Evolutionary conservation across 2,888 invertebrate species (phyloP).

Genomic region (Drosophila mimica): DNA sequence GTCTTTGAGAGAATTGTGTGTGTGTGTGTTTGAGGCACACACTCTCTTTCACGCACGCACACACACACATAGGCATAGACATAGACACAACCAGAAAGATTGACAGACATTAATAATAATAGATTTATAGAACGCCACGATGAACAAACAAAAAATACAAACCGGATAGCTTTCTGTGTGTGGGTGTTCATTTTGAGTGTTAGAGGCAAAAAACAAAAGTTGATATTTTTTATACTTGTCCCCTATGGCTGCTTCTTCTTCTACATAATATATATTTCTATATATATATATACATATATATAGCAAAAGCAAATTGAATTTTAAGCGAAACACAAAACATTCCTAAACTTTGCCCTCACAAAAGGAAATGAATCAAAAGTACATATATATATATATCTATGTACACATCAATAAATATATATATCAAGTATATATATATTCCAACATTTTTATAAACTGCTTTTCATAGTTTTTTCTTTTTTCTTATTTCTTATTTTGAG

Average conservation of each 20-base stretch:
- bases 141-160: slow-evolving; percentile 11
- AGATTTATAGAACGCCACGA: slow-evolving; percentile 35
- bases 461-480: slow-evolving; percentile 47
- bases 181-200: slow-evolving; percentile 43
- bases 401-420: slow-evolving; percentile 17
- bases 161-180: slow-evolving; percentile 46
- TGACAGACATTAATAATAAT: slow-evolving; percentile 41
- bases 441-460: slow-evolving; percentile 46
- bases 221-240: slow-evolving; percentile 75
- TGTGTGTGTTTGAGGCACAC: slow-evolving; percentile 22
- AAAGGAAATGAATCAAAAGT: slow-evolving; percentile 71
- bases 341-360: slow-evolving; percentile 63
- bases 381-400: slow-evolving; percentile 34
- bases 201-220: slow-evolving; percentile 54
- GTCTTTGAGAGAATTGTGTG: slow-evolving; percentile 67
- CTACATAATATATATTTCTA: slow-evolving; percentile 17
- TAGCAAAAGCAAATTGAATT: slow-evolving; percentile 48
- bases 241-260: slow-evolving; percentile 65
- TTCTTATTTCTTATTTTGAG: slow-evolving; percentile 28
- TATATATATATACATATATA: slow-evolving; percentile 20
- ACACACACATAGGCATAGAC: slow-evolving; percentile 8
- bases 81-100: slow-evolving; percentile 29
- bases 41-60: slow-evolving; percentile 1
- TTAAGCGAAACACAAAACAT: slow-evolving; percentile 52
- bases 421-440: slow-evolving; percentile 27